A percentile compares a stretch with the other conserved stretches of the same genome.
Conservation (phyloP, 2,888 invertebrate genomes). For the Patella depressa region DNA sequence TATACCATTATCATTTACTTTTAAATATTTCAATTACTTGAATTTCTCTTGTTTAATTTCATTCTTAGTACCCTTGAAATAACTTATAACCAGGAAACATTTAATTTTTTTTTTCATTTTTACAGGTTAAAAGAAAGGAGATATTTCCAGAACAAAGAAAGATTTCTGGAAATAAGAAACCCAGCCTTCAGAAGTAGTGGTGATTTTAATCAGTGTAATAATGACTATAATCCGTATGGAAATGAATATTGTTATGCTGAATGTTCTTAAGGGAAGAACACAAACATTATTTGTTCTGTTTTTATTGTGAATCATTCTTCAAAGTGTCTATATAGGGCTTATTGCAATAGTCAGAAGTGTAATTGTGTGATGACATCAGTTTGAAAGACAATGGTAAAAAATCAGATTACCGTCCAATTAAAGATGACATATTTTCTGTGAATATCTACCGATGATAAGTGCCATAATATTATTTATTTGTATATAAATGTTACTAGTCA, state of each 20-base stretch:
- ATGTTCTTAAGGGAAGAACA: not conserved
- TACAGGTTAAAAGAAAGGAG: slow-evolving; percentile 44
- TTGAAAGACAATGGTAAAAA: too few relatives aligned
- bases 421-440: not conserved
- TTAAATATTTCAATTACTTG: not conserved
- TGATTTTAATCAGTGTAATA: slow-evolving; percentile 36
- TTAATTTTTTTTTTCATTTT: not conserved
- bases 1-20: not conserved
- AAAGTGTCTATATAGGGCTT: too few relatives aligned
- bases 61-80: too few relatives aligned
- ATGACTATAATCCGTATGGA: slow-evolving; percentile 8
- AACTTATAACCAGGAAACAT: too few relatives aligned
- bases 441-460: slow-evolving; percentile 2
- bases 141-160: slow-evolving; percentile 45
- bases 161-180: slow-evolving; percentile 60
- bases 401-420: too few relatives aligned
- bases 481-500: slow-evolving; percentile 6
- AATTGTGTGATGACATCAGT: too few relatives aligned
- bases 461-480: not conserved
- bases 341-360: too few relatives aligned
- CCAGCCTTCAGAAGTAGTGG: slow-evolving; percentile 60
- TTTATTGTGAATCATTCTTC: too few relatives aligned
- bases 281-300: too few relatives aligned
- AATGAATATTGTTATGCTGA: slow-evolving; percentile 15
- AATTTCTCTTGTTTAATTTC: not conserved